A percentile compares a stretch with the other conserved stretches of the same genome.
phyloP scores from a whole-genome alignment of 2,797 vertebrate genomes.

The Trematomus bernacchii region DNA sequence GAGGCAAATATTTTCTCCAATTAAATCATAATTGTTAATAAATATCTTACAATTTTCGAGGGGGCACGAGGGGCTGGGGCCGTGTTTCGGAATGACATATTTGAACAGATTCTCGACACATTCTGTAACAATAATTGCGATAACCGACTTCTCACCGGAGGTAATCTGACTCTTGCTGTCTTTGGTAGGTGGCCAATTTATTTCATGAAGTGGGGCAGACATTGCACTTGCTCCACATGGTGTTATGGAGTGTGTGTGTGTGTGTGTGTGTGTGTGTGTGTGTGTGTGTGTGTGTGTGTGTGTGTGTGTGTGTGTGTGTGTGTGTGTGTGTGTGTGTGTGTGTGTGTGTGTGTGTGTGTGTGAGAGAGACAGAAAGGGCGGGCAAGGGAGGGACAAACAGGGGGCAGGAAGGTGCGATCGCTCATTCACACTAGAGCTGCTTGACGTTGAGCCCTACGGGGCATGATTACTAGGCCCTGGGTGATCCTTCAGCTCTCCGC shows the following conservation, averaged over 20 bases:
- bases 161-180: constrained; percentile 75
- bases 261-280: constrained; percentile 21
- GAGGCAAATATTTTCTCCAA: constrained; percentile 84
- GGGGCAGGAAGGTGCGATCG: constrained; percentile 75
- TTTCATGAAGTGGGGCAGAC: constrained; percentile 78
- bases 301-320: constrained; percentile 29
- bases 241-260: constrained; percentile 49
- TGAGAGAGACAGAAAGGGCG: constrained; percentile 22
- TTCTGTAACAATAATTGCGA: constrained; percentile 77
- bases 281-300: constrained; percentile 3
- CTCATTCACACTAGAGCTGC: constrained; percentile 79
- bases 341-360: constrained; percentile 3
- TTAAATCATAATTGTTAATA: constrained; percentile 84
- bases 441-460: constrained; percentile 81
- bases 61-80: constrained; percentile 40
- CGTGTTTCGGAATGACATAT: constrained; percentile 76
- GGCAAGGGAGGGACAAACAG: constrained; percentile 74
- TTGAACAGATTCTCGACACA: constrained; percentile 75
- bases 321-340: constrained; percentile 25
- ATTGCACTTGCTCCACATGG: constrained; percentile 64
- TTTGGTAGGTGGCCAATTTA: constrained; percentile 82
- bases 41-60: constrained; percentile 69
- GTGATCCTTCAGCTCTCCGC: constrained; percentile 82
- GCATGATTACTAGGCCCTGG: constrained; percentile 83
- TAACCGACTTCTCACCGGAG: constrained; percentile 72